A percentile compares a stretch with the other conserved stretches of the same genome.
These are phyloP conservation scores for Carcina quercana DNA, from an alignment of 2,888 invertebrate species.

Conservation along the genomic window DNA sequence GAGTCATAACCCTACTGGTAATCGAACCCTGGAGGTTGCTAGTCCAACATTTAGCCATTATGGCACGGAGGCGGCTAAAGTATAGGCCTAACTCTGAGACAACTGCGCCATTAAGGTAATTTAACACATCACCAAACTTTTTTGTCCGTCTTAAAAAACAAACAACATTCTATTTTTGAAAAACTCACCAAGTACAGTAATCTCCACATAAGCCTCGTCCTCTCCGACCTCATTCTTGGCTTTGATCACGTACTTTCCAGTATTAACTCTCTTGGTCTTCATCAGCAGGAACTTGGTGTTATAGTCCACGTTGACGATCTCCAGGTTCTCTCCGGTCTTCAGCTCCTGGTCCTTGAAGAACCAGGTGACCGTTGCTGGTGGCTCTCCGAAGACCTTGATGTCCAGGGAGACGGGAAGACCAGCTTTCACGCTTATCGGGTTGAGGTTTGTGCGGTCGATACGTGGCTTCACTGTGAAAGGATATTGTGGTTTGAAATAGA, in stretches of 20 bases:
- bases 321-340: slow-evolving; percentile 75
- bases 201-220: slow-evolving; percentile 92
- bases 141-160: too few species aligned
- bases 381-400: slow-evolving; percentile 93
- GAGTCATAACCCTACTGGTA: too few species aligned
- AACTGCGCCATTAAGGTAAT: too few species aligned
- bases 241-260: slow-evolving; percentile 91
- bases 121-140: too few species aligned
- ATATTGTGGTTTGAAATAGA: background rate
- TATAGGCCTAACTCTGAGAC: too few species aligned
- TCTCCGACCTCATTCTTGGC: slow-evolving; percentile 95
- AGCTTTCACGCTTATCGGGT: slow-evolving; percentile 88
- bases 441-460: slow-evolving; percentile 93
- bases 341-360: slow-evolving; percentile 81
- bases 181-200: slow-evolving; percentile 81
- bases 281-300: slow-evolving; percentile 93
- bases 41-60: slow-evolving; percentile 1
- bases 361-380: slow-evolving; percentile 95
- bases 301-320: slow-evolving; percentile 90
- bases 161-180: too few species aligned
- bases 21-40: too few species aligned
- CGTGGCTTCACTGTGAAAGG: slow-evolving; percentile 87
- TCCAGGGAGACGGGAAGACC: slow-evolving; percentile 92
- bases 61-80: too few species aligned
- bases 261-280: slow-evolving; percentile 85